Percentiles rank a stretch among this genome's conserved stretches.
phyloP scores from a whole-genome alignment of 2,113 vertebrate genomes.

The Sylvietta virens region DNA sequence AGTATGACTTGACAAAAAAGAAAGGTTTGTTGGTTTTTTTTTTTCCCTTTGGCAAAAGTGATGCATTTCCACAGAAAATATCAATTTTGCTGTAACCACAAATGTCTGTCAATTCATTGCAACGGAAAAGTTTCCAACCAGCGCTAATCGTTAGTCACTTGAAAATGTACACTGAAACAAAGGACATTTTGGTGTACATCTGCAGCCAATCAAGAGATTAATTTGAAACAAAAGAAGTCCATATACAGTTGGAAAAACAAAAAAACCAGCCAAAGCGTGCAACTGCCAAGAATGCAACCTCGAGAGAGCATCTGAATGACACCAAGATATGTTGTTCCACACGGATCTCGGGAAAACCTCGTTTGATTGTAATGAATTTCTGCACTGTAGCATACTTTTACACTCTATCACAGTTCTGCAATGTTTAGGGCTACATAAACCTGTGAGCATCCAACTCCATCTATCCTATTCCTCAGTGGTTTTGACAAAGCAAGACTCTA shows the following conservation, averaged over 20 bases:
- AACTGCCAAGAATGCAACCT: slow-evolving; percentile 21
- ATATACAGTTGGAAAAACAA: slow-evolving; percentile 62
- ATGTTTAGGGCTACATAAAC: neutral
- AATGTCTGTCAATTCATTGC: slow-evolving; percentile 20
- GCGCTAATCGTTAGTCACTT: slow-evolving; percentile 12
- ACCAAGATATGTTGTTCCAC: neutral
- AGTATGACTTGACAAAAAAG: slow-evolving; percentile 40
- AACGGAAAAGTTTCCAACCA: neutral
- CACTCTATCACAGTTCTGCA: neutral
- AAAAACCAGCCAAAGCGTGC: neutral
- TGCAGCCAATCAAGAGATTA: slow-evolving; percentile 49
- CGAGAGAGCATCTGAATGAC: slow-evolving; percentile 11
- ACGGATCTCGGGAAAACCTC: neutral
- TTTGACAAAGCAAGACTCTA: neutral
- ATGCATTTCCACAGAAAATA: slow-evolving; percentile 38
- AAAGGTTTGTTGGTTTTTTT: neutral
- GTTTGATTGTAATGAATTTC: neutral
- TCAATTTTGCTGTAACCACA: slow-evolving; percentile 21
- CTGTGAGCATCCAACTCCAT: neutral
- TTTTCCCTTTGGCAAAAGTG: neutral
- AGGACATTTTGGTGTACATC: slow-evolving; percentile 25
- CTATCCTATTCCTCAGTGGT: neutral
- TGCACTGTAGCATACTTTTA: neutral
- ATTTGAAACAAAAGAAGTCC: slow-evolving; percentile 55
- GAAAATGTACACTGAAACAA: slow-evolving; percentile 35